Evolutionary conservation across 2,888 invertebrate species (phyloP), one percentile per base, ranked within the genome.

Genomic region (Ephialtes manifestator): DNA sequence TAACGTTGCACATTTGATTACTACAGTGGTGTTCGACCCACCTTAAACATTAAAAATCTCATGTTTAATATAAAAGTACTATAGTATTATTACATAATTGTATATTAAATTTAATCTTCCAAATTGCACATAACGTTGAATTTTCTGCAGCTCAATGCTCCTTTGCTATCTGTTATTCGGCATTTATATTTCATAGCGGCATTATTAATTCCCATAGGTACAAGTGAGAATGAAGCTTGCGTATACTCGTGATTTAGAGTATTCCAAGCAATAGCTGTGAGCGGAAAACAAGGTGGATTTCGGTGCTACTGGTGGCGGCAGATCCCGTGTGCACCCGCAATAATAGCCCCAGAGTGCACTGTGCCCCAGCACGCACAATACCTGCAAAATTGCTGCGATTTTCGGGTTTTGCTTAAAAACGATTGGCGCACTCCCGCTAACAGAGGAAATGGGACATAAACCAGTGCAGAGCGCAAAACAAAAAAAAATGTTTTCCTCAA

Each of bases 311-410:
- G 35, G 58, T 48, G 31, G 46, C 60, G 60, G 55, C 53, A 67
- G 43, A 46, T 80, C 35, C 46, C 72, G 24, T 68, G 39, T 63
- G 60, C 72, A 84, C 53, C 53, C 53, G 46, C 83, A 83, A 85
- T 85, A 79, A 83, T 75, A 76, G 53, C 78, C 65, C 18, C 60
- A 58, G 20, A 18, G 55, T 55, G 48, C 65, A 31, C 28, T 20
- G 28, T 24, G 28, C 39, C 48, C 18, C 71, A 20, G 72, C 18
- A 18, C 72, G 60, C 60, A 77, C 84, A 81, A 84, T 84, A 84
- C 77, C 67, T 31, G 67, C 71, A 46, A 77, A 84, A 84, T 81
- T 84, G 84, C 84, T 51, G 81, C 77, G 84, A 84, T 81, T 77
- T 67, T 72, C 60, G 60, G 70, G 77, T 81, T 84, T 81, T 84